Percentiles rank a stretch among this genome's conserved stretches.
These are phyloP conservation scores for Bothrops jararaca DNA, from an alignment of 2,113 vertebrate genomes.

Conservation along the genomic window DNA sequence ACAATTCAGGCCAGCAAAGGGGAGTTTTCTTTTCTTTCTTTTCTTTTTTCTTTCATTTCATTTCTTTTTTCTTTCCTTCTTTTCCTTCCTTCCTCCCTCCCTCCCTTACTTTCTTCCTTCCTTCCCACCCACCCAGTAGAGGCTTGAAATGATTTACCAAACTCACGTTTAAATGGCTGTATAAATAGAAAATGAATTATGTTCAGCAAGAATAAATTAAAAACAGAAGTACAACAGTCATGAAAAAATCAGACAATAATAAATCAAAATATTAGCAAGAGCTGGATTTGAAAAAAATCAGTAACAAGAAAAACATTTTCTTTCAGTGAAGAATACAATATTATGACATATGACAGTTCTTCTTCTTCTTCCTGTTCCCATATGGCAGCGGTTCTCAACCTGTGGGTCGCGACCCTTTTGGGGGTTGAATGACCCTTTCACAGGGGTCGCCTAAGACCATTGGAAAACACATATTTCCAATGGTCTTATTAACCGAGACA, in stretches of 20 bases:
- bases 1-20: background rate
- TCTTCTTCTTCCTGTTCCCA: background rate
- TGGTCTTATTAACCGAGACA: too few species aligned
- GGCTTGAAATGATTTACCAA: background rate
- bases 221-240: background rate
- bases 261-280: background rate
- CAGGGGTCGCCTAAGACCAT: too few species aligned
- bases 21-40: background rate
- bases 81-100: background rate
- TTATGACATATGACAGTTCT: background rate
- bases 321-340: background rate
- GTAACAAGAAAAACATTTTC: background rate
- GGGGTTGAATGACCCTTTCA: too few species aligned
- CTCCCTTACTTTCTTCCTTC: background rate
- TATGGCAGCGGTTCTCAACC: too few species aligned
- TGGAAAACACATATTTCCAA: too few species aligned
- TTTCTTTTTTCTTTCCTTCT: too few species aligned
- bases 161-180: background rate
- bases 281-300: background rate
- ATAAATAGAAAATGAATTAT: background rate
- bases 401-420: too few species aligned
- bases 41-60: too few species aligned
- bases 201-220: background rate
- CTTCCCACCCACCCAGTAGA: background rate
- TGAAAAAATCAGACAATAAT: background rate